Conservation (phyloP, 2,888 invertebrate species). For the Globia sparganii region DNA sequence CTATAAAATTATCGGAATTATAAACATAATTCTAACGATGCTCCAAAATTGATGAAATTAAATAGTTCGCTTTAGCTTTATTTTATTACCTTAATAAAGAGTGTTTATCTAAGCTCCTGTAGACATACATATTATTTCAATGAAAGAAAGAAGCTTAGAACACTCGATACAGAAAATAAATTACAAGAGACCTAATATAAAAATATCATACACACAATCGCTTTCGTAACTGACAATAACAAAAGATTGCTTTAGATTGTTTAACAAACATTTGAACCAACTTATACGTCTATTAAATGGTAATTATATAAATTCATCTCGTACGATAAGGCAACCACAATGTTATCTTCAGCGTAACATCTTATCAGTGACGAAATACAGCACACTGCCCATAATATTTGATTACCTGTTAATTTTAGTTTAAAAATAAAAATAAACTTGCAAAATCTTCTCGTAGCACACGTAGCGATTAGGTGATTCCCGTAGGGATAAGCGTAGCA, state of each 20-base stretch:
- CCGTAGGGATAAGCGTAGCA: slow-evolving; percentile 39
- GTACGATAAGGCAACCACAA: slow-evolving; percentile 50
- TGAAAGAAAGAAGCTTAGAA: background rate
- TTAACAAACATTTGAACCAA: slow-evolving; percentile 35
- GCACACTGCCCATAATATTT: slow-evolving; percentile 2
- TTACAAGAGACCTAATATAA: background rate
- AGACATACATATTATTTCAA: background rate
- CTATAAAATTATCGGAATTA: background rate
- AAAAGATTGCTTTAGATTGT: slow-evolving; percentile 19
- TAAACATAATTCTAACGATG: background rate
- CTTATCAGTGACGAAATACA: slow-evolving; percentile 35
- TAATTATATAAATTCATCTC: slow-evolving; percentile 52
- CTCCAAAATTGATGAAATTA: background rate
- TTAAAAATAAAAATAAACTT: background rate
- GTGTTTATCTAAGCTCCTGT: background rate
- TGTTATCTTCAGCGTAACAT: slow-evolving; percentile 38
- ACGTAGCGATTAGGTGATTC: slow-evolving; percentile 10
- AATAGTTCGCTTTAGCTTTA: no score
- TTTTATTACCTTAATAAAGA: background rate
- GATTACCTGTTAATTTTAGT: background rate
- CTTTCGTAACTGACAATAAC: slow-evolving; percentile 1
- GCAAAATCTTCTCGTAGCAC: background rate
- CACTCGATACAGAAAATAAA: background rate
- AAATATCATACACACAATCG: background rate
- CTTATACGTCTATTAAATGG: slow-evolving; percentile 45